Evolutionary conservation across 2,113 vertebrate genomes (phyloP).

Genomic region (Eira barbara): DNA sequence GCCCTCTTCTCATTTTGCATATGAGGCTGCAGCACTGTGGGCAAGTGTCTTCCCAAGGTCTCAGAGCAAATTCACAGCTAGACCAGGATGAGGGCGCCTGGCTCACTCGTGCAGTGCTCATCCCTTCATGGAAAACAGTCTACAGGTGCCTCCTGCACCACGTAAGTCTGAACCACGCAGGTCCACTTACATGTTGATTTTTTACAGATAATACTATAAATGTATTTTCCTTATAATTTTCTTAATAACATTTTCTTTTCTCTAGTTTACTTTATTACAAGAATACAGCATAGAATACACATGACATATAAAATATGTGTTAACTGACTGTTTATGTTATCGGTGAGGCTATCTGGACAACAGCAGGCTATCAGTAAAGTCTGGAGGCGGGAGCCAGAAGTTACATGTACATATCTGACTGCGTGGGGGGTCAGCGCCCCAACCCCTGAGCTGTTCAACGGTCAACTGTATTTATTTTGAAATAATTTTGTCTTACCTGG

Average conservation of each 20-base stretch:
- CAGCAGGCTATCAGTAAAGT: neutral
- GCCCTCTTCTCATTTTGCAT: neutral
- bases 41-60: neutral
- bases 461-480: neutral
- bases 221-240: neutral
- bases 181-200: neutral
- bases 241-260: neutral
- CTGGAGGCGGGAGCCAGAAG: neutral
- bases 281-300: neutral
- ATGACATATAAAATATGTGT: neutral
- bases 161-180: neutral
- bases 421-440: neutral
- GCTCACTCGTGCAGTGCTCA: neutral
- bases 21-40: fast-evolving
- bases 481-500: constrained; percentile 87
- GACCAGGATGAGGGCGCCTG: neutral
- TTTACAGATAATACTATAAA: neutral
- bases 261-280: neutral
- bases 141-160: neutral
- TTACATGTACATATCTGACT: neutral
- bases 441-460: neutral
- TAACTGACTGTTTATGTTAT: neutral
- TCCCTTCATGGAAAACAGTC: neutral
- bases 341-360: neutral
- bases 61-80: neutral